These are phyloP conservation scores for Lumbricus terrestris DNA, from an alignment of 2,888 invertebrate genomes.

Conservation along the genomic window DNA sequence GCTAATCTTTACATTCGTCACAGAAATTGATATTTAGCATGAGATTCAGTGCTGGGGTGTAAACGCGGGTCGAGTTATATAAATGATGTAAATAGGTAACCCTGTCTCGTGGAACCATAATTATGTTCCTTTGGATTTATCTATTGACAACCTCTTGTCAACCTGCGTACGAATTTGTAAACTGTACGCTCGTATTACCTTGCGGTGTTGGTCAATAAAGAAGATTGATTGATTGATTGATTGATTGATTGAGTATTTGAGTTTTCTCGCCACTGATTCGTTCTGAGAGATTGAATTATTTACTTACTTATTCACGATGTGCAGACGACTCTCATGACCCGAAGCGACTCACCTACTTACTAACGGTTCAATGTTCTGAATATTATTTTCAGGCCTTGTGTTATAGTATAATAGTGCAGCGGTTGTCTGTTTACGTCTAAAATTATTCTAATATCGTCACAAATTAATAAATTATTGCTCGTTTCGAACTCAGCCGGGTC, in stretches of 20 bases:
- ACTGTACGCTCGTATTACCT: too few relatives aligned
- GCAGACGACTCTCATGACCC: not conserved
- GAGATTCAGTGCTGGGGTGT: not conserved
- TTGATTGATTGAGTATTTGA: too few relatives aligned
- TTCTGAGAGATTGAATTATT: too few relatives aligned
- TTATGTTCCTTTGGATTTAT: too few relatives aligned
- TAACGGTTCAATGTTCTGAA: not conserved
- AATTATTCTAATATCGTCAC: not conserved
- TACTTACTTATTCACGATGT: not conserved
- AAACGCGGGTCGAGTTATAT: not conserved
- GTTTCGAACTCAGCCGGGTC: not conserved
- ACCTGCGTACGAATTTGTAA: too few relatives aligned
- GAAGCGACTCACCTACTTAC: not conserved
- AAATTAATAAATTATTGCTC: not conserved
- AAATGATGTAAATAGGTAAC: too few relatives aligned
- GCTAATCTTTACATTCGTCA: constrained; percentile 57
- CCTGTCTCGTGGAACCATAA: too few relatives aligned
- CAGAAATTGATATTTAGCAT: not conserved
- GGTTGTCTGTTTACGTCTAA: not conserved
- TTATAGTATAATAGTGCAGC: too few relatives aligned
- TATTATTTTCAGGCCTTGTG: not conserved
- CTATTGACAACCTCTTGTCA: too few relatives aligned
- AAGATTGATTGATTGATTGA: too few relatives aligned
- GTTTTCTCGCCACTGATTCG: not conserved
- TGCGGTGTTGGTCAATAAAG: too few relatives aligned